A percentile compares a stretch with the other conserved stretches of the same genome.
These are phyloP conservation scores for Panagrolaimus sp. DNA, from an alignment of 1,140 invertebrate genomes.

Conservation along the genomic window DNA sequence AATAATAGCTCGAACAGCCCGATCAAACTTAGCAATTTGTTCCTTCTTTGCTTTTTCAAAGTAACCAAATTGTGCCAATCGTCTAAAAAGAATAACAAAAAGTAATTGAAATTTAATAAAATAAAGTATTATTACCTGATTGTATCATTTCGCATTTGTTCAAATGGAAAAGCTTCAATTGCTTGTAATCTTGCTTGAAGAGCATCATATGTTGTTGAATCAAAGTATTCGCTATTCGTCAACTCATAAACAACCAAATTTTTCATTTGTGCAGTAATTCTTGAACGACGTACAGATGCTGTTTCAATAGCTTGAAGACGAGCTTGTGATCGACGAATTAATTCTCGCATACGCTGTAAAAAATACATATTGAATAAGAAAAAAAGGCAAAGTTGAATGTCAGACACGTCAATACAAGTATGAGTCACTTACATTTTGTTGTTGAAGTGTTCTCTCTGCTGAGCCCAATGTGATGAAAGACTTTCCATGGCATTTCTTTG, in stretches of 20 bases:
- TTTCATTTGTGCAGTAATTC: background rate
- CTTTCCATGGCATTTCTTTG: no score
- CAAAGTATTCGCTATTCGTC: background rate
- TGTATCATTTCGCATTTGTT: background rate
- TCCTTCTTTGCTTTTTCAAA: background rate
- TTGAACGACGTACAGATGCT: background rate
- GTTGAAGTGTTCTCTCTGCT: no score
- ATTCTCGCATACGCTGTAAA: no score
- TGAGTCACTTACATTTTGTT: no score
- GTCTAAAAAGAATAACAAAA: background rate
- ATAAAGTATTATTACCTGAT: background rate
- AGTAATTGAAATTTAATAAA: background rate
- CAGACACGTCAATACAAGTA: no score
- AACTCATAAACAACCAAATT: background rate
- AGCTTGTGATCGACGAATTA: background rate
- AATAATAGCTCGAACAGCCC: background rate
- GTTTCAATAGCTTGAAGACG: background rate
- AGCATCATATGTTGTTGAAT: background rate
- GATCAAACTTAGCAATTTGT: background rate
- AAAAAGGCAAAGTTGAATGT: no score
- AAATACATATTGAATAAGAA: no score
- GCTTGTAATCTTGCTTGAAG: background rate
- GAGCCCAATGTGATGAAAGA: no score
- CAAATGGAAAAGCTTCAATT: background rate
- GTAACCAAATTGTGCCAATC: background rate